Base-by-base conservation (phyloP, 2,888 invertebrate species). In the Caenorhabditis afra region DNA sequence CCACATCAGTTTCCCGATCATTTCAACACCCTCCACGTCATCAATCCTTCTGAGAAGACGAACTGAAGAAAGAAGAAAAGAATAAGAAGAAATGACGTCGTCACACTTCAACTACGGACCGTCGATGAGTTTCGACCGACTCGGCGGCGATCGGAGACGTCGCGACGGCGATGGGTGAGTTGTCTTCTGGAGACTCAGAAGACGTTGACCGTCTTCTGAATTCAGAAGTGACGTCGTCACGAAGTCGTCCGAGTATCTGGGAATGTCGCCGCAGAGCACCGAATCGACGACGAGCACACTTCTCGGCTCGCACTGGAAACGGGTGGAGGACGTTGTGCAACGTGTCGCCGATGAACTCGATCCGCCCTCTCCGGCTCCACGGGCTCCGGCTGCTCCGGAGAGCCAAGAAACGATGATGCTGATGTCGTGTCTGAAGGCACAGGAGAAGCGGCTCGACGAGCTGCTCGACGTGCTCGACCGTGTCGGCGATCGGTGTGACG, bases 221-320 rank as follows among this genome's bases (percentile, higher is more conserved):
- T n/a, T n/a, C n/a, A n/a, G n/a, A n/a, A n/a, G n/a, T n/a, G n/a
- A n/a, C n/a, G n/a, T n/a, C n/a, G n/a, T 49, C 49, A 11, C 16
- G 4, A 45, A 45, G n/a, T 12, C 53, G 8, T 70, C 70, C 22
- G 70, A 61, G 23, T 61, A 53, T 37, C 52, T 70, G 7, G 5
- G 20, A 23, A 23, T 18, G 44, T 3, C 7, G 20, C 7, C 41
- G 64, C 35, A 23, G 41, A 10, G 12, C 7, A 29, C 20, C 2
- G 16, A 5, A 14, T 62, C 39, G 14, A 23, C 10, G n/a, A 14
- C 39, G n/a, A 61, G 52, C 37, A 71, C 53, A 16, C 11, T 22
- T 47, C 61, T 71, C 3, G 71, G 71, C 41, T 8, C 49, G 3
- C 71, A 71, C 62, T 71, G 71, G 71, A 71, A 64, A 41, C 55